These are phyloP conservation scores for Tautogolabrus adspersus DNA, from an alignment of 2,113 vertebrate genomes.

Conservation along the genomic window DNA sequence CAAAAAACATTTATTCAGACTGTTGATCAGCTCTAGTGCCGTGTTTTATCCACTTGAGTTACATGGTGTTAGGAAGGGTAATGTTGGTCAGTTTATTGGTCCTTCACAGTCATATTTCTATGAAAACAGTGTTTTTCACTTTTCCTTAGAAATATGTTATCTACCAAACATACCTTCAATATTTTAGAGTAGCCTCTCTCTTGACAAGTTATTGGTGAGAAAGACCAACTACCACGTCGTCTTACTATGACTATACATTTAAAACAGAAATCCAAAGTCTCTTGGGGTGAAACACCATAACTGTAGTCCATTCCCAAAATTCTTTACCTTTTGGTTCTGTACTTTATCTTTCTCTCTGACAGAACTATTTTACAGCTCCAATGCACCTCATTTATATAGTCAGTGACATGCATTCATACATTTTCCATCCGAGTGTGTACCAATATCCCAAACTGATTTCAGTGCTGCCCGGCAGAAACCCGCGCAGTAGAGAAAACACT, in stretches of 20 bases:
- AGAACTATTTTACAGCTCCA: slow-evolving; percentile 60
- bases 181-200: neutral
- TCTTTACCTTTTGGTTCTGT: slow-evolving; percentile 38
- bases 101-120: too few relatives aligned
- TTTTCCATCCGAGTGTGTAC: slow-evolving; percentile 50
- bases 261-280: slow-evolving; percentile 15
- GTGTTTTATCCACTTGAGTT: too few relatives aligned
- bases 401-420: slow-evolving; percentile 53
- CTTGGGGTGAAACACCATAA: slow-evolving; percentile 18
- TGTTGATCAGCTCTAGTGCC: too few relatives aligned
- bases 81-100: too few relatives aligned
- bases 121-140: too few relatives aligned
- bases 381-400: slow-evolving; percentile 59
- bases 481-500: slow-evolving; percentile 26
- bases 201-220: slow-evolving; percentile 1
- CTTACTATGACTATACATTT: slow-evolving; percentile 16
- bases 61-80: too few relatives aligned
- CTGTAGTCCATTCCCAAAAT: slow-evolving; percentile 31
- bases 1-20: neutral
- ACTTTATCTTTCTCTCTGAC: slow-evolving; percentile 52
- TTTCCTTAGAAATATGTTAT: too few relatives aligned
- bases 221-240: slow-evolving; percentile 12
- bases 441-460: slow-evolving; percentile 60
- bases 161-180: neutral
- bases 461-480: slow-evolving; percentile 35